A percentile compares a stretch with the other conserved stretches of the same genome.
Conservation (phyloP, 2,113 vertebrate genomes). For the Pseudorhombus dupliciocellatus region DNA sequence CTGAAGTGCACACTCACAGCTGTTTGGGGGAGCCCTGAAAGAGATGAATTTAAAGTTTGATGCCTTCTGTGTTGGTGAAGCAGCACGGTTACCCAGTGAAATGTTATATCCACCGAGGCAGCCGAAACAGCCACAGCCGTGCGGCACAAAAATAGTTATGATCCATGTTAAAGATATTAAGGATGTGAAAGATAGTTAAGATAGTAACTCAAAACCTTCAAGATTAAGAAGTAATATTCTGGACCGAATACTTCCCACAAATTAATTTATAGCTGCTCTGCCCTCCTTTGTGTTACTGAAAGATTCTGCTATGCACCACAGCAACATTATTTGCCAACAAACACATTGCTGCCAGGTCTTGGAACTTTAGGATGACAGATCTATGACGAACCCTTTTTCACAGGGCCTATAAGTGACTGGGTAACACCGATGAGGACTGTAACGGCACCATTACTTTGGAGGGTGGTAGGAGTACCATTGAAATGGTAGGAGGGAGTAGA, state of each 20-base stretch:
- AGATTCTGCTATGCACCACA: slow-evolving; percentile 31
- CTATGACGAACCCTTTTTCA: neutral
- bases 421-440: neutral
- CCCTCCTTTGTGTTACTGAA: neutral
- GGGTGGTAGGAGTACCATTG: neutral
- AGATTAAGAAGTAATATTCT: neutral
- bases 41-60: slow-evolving; percentile 64
- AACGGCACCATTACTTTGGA: neutral
- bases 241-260: neutral
- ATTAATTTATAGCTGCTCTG: neutral
- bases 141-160: neutral
- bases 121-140: slow-evolving; percentile 17
- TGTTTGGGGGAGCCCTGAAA: slow-evolving; percentile 60
- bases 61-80: slow-evolving; percentile 45
- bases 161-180: slow-evolving; percentile 8
- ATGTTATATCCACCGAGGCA: slow-evolving; percentile 22
- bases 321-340: slow-evolving; percentile 8
- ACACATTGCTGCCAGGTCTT: neutral
- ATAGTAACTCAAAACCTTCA: slow-evolving; percentile 8
- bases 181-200: slow-evolving; percentile 4
- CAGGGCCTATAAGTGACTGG: neutral
- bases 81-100: slow-evolving; percentile 37
- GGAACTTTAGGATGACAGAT: neutral
- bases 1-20: slow-evolving; percentile 59
- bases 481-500: too few species aligned